A percentile compares a stretch with the other conserved stretches of the same genome.
These are phyloP conservation scores for Zeuzera pyrina DNA, from an alignment of 2,888 invertebrate genomes.

Conservation along the genomic window DNA sequence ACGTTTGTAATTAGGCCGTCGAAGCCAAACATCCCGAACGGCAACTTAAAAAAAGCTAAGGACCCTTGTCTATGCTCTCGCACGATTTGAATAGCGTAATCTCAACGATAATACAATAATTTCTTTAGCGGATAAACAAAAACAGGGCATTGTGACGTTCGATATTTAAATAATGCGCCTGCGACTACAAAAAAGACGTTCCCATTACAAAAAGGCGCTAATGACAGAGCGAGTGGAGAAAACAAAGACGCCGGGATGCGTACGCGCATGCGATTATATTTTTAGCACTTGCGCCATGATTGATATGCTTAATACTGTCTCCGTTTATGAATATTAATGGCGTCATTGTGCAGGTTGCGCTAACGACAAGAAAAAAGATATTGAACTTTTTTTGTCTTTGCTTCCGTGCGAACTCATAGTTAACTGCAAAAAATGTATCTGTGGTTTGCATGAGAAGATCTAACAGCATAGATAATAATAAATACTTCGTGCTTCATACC, in stretches of 20 bases:
- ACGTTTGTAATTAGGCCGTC: conserved; percentile 47
- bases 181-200: conserved; percentile 8
- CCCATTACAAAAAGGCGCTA: conserved; percentile 45
- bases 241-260: conserved; percentile 56
- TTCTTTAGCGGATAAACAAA: conserved; percentile 60
- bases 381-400: conserved; percentile 28
- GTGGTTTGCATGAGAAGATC: too few relatives aligned
- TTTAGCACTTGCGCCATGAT: conserved; percentile 55
- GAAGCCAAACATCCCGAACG: conserved; percentile 17
- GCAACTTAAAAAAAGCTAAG: conserved; percentile 21
- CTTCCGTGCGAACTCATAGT: conserved; percentile 54
- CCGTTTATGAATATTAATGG: conserved; percentile 60
- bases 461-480: too few relatives aligned
- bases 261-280: conserved; percentile 60
- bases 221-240: conserved; percentile 49
- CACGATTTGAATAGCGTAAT: conserved; percentile 32
- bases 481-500: too few relatives aligned
- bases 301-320: conserved; percentile 66
- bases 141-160: conserved; percentile 49
- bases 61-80: conserved; percentile 27
- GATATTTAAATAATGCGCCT: conserved; percentile 46
- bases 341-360: conserved; percentile 44
- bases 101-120: conserved; percentile 30
- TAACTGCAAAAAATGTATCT: too few relatives aligned
- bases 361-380: conserved; percentile 29